Evolutionary conservation across 2,797 vertebrate species (phyloP), one percentile per base, ranked within the genome.

Genomic region (Sebastes steindachneri): DNA sequence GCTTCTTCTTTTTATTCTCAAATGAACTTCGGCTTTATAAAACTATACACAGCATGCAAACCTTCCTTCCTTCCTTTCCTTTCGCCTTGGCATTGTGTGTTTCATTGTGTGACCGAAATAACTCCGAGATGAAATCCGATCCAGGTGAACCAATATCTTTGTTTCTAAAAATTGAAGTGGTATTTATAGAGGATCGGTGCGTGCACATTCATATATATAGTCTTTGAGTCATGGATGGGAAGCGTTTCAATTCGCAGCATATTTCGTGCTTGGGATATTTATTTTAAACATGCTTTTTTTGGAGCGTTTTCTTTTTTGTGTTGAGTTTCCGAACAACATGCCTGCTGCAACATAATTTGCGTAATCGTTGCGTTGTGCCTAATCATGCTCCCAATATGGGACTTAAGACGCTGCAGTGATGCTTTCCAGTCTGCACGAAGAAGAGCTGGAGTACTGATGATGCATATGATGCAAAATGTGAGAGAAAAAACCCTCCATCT

Each of bases 331-430:
- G 88, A 92, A 86, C 86, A 83, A 73, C 37, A 15, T 67, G 86
- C 48, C 90, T 90, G 86, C 94, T 94, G 94, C 93, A 94, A 94
- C 87, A 93, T 48, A 88, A 93, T 93, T 93, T 95, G 94, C 94
- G 94, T 95, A 94, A 96, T 95, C 92, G 88, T 93, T 94, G 92
- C 93, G 92, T 95, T 94, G 91, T 95, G 94, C 94, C 90, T 94
- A 92, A 96, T 95, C 93, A 91, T 88, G 91, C 93, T 93, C 92
- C 92, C 91, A 83, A 93, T 94, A 89, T 94, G 92, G 92, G 90
- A 94, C 91, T 93, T 91, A 92, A 94, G 91, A 94, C 94, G 94
- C 94, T 93, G 93, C 93, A 91, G 93, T 89, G 84, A 89, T 94
- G 81, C 88, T 88, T 90, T 90, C 80, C 90, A 90, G 86, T 71